Percentiles rank a stretch among this genome's conserved stretches.
These are phyloP conservation scores for Parazoanthus darwini DNA, from an alignment of 92 coral and sea anemone genomes.

Conservation along the genomic window DNA sequence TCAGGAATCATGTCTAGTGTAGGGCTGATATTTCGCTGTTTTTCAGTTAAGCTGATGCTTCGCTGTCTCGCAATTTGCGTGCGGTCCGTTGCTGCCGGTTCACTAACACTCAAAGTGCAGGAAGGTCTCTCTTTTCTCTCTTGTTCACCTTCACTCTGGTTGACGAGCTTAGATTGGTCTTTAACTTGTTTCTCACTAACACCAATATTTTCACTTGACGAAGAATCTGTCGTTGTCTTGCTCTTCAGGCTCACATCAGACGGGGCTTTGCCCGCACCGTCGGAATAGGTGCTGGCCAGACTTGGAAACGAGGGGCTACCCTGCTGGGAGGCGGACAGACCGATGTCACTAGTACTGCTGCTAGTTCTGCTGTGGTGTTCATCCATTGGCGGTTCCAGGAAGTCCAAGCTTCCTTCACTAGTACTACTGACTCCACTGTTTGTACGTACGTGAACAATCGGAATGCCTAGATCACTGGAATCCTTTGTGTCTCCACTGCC, in stretches of 20 bases:
- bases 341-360: constrained; percentile 63
- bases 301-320: constrained; percentile 63
- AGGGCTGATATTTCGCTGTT: constrained; percentile 82
- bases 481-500: constrained; percentile 48
- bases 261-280: constrained; percentile 31
- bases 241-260: constrained; percentile 30
- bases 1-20: constrained; percentile 84
- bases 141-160: neutral
- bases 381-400: constrained; percentile 40
- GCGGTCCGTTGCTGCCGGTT: neutral
- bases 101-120: neutral
- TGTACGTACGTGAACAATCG: constrained; percentile 62
- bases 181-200: neutral
- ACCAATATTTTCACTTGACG: neutral
- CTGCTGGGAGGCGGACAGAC: constrained; percentile 54
- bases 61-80: constrained; percentile 61
- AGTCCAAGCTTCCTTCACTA: constrained; percentile 76
- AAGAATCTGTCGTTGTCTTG: constrained; percentile 28
- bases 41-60: constrained; percentile 87
- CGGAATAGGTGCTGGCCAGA: constrained; percentile 45
- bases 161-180: neutral
- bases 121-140: neutral
- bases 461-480: constrained; percentile 49
- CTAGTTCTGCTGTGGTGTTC: constrained; percentile 67
- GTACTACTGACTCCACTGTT: constrained; percentile 70